Evolutionary conservation across 1,140 invertebrate genomes (phyloP).

Genomic region (Stegodyphus mimosarum): DNA sequence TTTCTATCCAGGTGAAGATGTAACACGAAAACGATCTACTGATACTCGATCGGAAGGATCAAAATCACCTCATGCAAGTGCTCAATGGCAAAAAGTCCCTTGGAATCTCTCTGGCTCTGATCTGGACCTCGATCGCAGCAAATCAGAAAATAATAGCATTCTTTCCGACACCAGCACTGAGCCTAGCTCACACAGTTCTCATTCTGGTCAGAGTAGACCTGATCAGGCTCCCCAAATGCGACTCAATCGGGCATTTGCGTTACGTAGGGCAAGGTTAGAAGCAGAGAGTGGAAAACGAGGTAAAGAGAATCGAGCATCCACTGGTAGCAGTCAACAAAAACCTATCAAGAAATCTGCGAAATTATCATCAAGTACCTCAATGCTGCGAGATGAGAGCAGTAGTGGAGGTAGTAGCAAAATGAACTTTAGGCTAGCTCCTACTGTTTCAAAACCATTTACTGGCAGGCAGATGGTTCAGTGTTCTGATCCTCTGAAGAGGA

Average conservation of each 20-base stretch:
- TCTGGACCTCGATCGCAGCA: slow-evolving; percentile 54
- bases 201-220: slow-evolving; percentile 29
- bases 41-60: slow-evolving; percentile 52
- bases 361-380: slow-evolving; percentile 28
- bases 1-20: slow-evolving; percentile 2
- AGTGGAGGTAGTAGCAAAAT: slow-evolving; percentile 43
- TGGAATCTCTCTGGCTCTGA: slow-evolving; percentile 58
- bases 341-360: slow-evolving; percentile 68
- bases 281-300: slow-evolving; percentile 62
- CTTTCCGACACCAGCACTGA: slow-evolving; percentile 56
- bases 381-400: slow-evolving; percentile 29
- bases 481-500: slow-evolving; percentile 48
- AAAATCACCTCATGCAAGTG: slow-evolving; percentile 45
- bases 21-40: slow-evolving; percentile 32
- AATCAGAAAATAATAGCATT: slow-evolving; percentile 54
- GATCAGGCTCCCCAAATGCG: slow-evolving; percentile 64
- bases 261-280: slow-evolving; percentile 69
- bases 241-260: slow-evolving; percentile 70
- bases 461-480: slow-evolving; percentile 25
- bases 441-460: slow-evolving; percentile 22
- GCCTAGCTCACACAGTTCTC: slow-evolving; percentile 57
- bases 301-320: slow-evolving; percentile 41
- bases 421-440: slow-evolving; percentile 31
- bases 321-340: slow-evolving; percentile 41
- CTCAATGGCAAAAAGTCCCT: slow-evolving; percentile 41